phyloP scores from a whole-genome alignment of 2,113 vertebrate genomes.

The Atherinomorus stipes region DNA sequence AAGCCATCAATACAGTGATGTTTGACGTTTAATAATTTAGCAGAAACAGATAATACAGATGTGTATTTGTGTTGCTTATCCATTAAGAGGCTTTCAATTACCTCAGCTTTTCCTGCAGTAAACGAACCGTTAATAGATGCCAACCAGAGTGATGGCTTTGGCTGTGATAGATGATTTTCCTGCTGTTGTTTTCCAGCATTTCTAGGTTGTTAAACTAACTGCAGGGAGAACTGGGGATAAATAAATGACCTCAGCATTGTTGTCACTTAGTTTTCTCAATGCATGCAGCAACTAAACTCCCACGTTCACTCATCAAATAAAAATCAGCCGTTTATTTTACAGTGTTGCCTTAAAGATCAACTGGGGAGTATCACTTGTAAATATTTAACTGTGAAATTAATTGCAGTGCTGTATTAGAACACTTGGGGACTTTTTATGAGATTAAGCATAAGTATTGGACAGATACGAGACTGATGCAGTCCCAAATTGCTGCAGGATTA shows the following conservation, averaged over 20 bases:
- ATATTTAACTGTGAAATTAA: no score
- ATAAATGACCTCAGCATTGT: not conserved
- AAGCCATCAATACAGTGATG: conserved; percentile 4
- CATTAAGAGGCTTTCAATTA: not conserved
- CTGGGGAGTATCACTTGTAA: no score
- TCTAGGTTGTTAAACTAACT: conserved; percentile 5
- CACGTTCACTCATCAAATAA: conserved; percentile 8
- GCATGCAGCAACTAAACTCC: no score
- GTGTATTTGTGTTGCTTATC: conserved; percentile 15
- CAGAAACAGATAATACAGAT: not conserved
- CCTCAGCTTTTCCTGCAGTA: not conserved
- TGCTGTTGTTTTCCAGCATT: conserved; percentile 8
- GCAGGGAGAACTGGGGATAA: conserved; percentile 16
- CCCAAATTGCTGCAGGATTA: no score
- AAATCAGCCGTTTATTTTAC: conserved; percentile 24
- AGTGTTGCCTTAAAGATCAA: not conserved
- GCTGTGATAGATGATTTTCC: conserved; percentile 22
- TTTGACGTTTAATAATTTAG: conserved; percentile 9
- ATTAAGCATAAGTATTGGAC: no score
- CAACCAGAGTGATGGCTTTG: not conserved
- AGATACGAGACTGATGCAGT: no score
- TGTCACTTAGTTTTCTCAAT: not conserved
- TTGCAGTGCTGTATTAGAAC: no score
- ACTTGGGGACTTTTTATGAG: no score
- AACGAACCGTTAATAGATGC: conserved; percentile 4